These are phyloP conservation scores for Lutjanus erythropterus DNA, from an alignment of 2,113 vertebrate species.

Conservation along the genomic window DNA sequence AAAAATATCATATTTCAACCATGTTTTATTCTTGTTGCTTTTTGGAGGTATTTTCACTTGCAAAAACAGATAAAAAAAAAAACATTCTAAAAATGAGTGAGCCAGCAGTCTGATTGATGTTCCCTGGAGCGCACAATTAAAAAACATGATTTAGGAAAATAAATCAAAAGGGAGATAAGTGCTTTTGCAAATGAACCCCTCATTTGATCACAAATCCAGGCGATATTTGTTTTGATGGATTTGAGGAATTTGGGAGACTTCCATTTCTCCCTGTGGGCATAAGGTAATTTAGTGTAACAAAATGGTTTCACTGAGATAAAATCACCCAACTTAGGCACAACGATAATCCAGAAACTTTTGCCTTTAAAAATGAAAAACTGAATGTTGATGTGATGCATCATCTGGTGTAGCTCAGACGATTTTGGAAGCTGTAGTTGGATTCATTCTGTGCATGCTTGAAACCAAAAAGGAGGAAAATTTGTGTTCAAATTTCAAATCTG, in stretches of 20 bases:
- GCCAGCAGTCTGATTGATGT: no score
- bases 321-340: background rate
- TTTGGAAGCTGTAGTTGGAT: background rate
- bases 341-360: background rate
- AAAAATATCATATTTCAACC: background rate
- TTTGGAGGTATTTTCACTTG: no score
- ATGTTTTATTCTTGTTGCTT: no score
- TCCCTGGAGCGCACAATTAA: no score
- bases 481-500: no score
- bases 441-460: background rate
- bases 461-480: background rate
- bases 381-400: background rate
- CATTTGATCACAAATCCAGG: background rate
- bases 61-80: no score
- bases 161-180: no score
- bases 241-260: background rate
- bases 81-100: no score
- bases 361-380: background rate
- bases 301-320: background rate
- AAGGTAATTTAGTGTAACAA: background rate
- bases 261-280: background rate
- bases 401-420: background rate
- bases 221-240: background rate
- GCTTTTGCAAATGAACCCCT: no score
- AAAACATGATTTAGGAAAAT: no score